Conservation (phyloP, 2,113 vertebrate genomes). For the Tricholaema leucomelas region DNA sequence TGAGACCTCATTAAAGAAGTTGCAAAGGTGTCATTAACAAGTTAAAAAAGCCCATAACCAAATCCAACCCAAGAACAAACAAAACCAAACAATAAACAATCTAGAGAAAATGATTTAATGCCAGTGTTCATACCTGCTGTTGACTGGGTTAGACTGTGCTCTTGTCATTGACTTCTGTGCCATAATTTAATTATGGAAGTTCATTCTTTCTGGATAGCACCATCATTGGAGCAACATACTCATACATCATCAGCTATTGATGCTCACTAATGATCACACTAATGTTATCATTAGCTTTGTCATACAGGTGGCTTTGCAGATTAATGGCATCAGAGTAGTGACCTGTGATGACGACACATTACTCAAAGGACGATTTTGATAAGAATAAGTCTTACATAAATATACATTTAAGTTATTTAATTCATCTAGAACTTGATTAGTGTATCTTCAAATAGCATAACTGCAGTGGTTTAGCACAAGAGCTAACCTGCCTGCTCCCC, state of each 20-base stretch:
- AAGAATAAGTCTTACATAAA: slow-evolving; percentile 39
- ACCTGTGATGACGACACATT: slow-evolving; percentile 65
- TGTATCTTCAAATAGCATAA: neutral
- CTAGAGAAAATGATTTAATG: slow-evolving; percentile 15
- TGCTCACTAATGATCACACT: slow-evolving; percentile 68
- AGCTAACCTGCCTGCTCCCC: too few relatives aligned
- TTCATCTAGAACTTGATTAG: neutral
- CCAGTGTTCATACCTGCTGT: neutral
- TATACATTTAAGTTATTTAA: slow-evolving; percentile 25
- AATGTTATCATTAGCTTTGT: slow-evolving; percentile 71
- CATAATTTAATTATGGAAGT: slow-evolving; percentile 47
- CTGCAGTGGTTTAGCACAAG: too few relatives aligned
- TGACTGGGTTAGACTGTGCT: neutral
- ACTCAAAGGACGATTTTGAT: slow-evolving; percentile 47
- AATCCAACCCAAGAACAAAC: too few relatives aligned
- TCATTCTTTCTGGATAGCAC: slow-evolving; percentile 51
- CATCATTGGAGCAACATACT: slow-evolving; percentile 50
- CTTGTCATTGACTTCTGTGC: slow-evolving; percentile 11
- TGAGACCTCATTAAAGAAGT: slow-evolving; percentile 39
- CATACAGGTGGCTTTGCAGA: slow-evolving; percentile 72
- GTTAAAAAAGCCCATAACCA: neutral
- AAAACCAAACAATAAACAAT: neutral
- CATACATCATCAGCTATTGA: slow-evolving; percentile 70
- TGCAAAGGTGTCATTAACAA: slow-evolving; percentile 24
- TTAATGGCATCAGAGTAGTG: slow-evolving; percentile 63